Evolutionary conservation across 2,888 invertebrate species (phyloP).

Genomic region (Acronicta leporina): DNA sequence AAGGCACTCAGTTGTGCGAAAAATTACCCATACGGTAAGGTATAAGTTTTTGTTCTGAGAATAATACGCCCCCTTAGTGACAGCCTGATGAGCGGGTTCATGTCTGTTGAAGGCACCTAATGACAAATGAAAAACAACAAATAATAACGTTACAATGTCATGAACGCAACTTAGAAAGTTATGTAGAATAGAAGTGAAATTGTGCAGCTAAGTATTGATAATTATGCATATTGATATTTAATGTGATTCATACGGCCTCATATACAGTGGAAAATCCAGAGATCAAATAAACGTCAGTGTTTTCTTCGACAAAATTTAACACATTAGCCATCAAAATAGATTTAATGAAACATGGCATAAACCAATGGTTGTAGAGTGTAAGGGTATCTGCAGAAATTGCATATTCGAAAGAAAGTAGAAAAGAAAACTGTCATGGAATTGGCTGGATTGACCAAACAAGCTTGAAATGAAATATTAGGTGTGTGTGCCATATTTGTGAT

Average conservation of each 20-base stretch:
- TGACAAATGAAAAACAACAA: slow-evolving; percentile 31
- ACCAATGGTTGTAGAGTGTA: too few relatives aligned
- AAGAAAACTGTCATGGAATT: too few relatives aligned
- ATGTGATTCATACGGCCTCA: neutral
- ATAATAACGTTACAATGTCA: slow-evolving; percentile 31
- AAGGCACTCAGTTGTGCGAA: slow-evolving; percentile 55
- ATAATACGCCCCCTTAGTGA: slow-evolving; percentile 48
- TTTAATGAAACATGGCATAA: too few relatives aligned
- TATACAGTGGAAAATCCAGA: neutral
- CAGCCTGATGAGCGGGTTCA: slow-evolving; percentile 51
- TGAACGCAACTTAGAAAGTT: slow-evolving; percentile 30
- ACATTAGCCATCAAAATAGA: neutral
- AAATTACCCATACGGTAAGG: slow-evolving; percentile 49
- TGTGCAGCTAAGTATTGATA: neutral
- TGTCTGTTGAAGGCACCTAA: slow-evolving; percentile 40
- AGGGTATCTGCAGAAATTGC: too few relatives aligned
- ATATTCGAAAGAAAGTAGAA: too few relatives aligned
- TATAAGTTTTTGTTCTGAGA: slow-evolving; percentile 41
- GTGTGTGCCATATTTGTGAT: too few relatives aligned
- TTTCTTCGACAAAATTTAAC: neutral
- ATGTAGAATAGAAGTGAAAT: slow-evolving; percentile 9
- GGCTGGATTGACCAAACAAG: too few relatives aligned
- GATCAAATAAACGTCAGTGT: neutral
- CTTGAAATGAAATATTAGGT: too few relatives aligned
- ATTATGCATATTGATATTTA: neutral